Base-by-base conservation (phyloP, 2,113 vertebrate genomes). In the Lichenostomus cassidix region DNA sequence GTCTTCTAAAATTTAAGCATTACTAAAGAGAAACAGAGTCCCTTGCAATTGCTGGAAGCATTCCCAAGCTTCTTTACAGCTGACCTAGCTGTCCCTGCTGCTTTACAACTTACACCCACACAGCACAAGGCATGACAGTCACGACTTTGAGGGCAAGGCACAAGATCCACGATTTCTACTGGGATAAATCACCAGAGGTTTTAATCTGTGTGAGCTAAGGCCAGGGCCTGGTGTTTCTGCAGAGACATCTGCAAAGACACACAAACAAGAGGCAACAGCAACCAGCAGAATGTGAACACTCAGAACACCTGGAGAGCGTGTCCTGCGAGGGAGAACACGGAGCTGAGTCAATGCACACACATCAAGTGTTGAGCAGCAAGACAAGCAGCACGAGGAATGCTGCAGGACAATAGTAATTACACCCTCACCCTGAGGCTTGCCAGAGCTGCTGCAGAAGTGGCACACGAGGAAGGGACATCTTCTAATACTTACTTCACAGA, bases 401-500 rank as follows among this genome's bases (percentile, higher is more conserved):
- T 52, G 50, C 11, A 60, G 78, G 71, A 50, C 69, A 63, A 29
- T 1, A 58, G 35, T 2, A 47, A 87, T 68, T 1, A 37, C 47
- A 23, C 35, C 15, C 7, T 1, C 50, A 10, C 6, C 83, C 28
- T 15, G 42, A 13, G 52, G 73, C 56, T 79, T 42, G 10, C 44
- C 20, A 67, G 81, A 76, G 5, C 29, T 23, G 70, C 78, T 74
- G 64, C 21, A 46, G 10, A 14, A 85, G 64, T 47, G 65, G 73
- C 44, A 63, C 44, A 4, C 1, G 2, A 33, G 62, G 8, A 55
- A 47, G 53, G 15, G 69, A 53, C 10, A 33, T 3, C 37, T 31
- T 50, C 44, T 41, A 22, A 78, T 73, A 96, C 98, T 95, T 97
- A 99, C 99, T 97, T 99, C 99, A 42, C 99, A 99, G 86, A 99